Evolutionary conservation across 2,113 vertebrate species (phyloP), one percentile per base, ranked within the genome.

Genomic region (Rutilus rutilus): DNA sequence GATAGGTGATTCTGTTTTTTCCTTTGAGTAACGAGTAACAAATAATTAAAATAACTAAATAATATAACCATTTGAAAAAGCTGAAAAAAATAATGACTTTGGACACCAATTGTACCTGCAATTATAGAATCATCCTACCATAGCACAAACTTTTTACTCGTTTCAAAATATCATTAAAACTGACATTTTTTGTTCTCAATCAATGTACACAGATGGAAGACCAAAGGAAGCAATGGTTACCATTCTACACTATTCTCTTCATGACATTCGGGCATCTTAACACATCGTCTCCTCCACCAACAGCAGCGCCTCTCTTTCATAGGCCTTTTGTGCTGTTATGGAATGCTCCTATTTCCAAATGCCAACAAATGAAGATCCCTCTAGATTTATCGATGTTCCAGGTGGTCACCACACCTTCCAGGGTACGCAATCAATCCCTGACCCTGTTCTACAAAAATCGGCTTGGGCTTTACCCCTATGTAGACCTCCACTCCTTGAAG

Each of bases 401-500:
- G 91, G 90, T 81, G 65, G 95, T 97, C 87, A 96, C 93, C 52
- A 96, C 97, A 0, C 84, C 91, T 1, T 88, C 90, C 25, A 33
- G 81, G 15, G 78, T 86, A 1, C 91, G 83, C 0, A 93, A 92
- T 36, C 97, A 99, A 92, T 91, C 92, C 36, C 91, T 98, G 76
- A 96, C 94, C 36, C 90, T 97, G 71, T 98, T 97, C 92, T 99
- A 99, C n/a, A 90, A 92, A 81, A 89, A 96, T 67, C 95, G 94
- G 67, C 93, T 99, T 57, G 97, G 97, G n/a, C 89, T 93, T 57
- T 98, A 98, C 83, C 97, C 97, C 69, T 93, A 95, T 78, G 93
- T 94, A 85, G 87, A 96, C 82, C 73, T 81, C 64, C 0, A 6
- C 2, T 92, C 90, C 69, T 85, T 86, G 15, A 85, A 65, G 8